A percentile compares a stretch with the other conserved stretches of the same genome.
These are phyloP conservation scores for Thereva nobilitata DNA, from an alignment of 2,888 invertebrate genomes.

Conservation along the genomic window DNA sequence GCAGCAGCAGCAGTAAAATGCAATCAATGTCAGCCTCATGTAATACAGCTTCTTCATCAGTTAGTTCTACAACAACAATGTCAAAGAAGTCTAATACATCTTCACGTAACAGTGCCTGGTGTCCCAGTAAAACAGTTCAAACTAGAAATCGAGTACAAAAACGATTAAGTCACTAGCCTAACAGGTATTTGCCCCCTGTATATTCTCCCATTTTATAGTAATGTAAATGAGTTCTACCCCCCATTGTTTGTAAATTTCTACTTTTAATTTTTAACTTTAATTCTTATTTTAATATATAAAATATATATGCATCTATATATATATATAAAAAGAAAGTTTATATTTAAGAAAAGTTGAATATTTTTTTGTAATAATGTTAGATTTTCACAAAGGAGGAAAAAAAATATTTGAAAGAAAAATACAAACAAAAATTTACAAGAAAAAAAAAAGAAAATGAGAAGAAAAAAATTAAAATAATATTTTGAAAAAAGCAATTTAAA, in stretches of 20 bases:
- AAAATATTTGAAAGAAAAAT: too few species aligned
- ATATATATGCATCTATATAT: background rate
- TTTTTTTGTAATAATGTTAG: conserved; percentile 24
- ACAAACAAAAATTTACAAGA: too few species aligned
- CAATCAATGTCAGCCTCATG: conserved; percentile 15
- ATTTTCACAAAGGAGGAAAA: too few species aligned
- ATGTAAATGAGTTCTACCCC: background rate
- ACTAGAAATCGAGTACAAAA: conserved; percentile 47
- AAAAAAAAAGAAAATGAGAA: too few species aligned
- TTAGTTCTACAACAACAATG: conserved; percentile 18
- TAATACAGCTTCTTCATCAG: conserved; percentile 11
- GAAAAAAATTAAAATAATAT: too few species aligned
- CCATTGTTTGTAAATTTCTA: background rate
- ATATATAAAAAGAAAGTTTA: conserved; percentile 8
- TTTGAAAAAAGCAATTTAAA: too few species aligned
- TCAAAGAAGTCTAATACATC: conserved; percentile 37
- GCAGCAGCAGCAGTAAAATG: background rate
- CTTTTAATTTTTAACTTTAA: conserved; percentile 20
- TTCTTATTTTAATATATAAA: conserved; percentile 12
- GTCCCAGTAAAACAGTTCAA: conserved; percentile 45
- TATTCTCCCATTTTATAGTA: background rate
- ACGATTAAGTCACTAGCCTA: conserved; percentile 45
- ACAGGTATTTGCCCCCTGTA: conserved; percentile 18
- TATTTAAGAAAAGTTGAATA: conserved; percentile 31
- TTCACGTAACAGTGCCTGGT: conserved; percentile 48